Evolutionary conservation across 2,888 invertebrate genomes (phyloP).

Genomic region (Ametastegia equiseti): DNA sequence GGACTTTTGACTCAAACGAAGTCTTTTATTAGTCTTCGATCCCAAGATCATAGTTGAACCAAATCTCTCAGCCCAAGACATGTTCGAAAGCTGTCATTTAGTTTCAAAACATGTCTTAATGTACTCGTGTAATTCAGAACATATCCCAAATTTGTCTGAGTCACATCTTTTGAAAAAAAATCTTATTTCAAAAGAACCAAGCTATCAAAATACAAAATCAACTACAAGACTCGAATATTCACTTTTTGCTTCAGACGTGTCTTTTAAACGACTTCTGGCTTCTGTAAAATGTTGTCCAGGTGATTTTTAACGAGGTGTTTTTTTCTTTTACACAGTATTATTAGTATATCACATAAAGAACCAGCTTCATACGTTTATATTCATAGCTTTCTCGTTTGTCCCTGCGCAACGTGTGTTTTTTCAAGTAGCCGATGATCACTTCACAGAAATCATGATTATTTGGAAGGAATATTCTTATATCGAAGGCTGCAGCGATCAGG

Average conservation of each 20-base stretch:
- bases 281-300: not conserved
- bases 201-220: too few relatives aligned
- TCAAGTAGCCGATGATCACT: not conserved
- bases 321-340: not conserved
- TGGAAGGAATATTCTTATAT: not conserved
- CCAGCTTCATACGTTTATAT: not conserved
- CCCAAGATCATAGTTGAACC: too few relatives aligned
- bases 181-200: too few relatives aligned
- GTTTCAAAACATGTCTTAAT: not conserved
- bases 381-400: slow-evolving; percentile 1
- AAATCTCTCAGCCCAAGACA: too few relatives aligned
- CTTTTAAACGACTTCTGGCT: not conserved
- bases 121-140: not conserved
- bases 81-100: too few relatives aligned
- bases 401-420: not conserved
- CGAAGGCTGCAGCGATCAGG: not conserved
- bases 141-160: not conserved
- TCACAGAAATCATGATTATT: not conserved
- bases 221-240: too few relatives aligned
- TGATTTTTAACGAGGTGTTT: not conserved
- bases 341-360: not conserved
- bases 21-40: too few relatives aligned
- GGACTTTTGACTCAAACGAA: too few relatives aligned
- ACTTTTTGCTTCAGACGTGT: not conserved
- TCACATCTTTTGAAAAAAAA: not conserved